Evolutionary conservation across 2,888 invertebrate genomes (phyloP).

Genomic region (Clanis bilineata): DNA sequence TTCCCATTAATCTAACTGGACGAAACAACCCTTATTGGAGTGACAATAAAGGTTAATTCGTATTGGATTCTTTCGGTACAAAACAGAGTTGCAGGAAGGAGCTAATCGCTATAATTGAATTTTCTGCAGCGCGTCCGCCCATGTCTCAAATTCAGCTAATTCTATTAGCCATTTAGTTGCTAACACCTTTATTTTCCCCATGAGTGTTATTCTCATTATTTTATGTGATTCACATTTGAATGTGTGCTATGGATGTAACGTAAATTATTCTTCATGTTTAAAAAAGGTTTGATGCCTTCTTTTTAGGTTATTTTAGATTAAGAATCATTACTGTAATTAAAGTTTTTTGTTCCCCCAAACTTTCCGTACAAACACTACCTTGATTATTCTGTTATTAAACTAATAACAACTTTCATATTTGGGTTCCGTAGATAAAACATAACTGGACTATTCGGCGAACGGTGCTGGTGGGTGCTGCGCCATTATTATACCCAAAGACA

Average conservation of each 20-base stretch:
- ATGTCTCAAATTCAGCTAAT: conserved; percentile 70
- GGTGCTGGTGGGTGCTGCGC: too few species aligned
- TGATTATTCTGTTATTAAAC: conserved; percentile 17
- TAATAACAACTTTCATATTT: conserved; percentile 9
- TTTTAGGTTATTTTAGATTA: neutral
- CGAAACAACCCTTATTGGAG: conserved; percentile 27
- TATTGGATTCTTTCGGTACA: conserved; percentile 49
- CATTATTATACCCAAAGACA: too few species aligned
- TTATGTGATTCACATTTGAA: conserved; percentile 38
- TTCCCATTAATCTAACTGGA: conserved; percentile 33
- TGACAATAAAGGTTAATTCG: conserved; percentile 36
- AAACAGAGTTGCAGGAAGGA: conserved; percentile 63
- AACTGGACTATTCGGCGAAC: too few species aligned
- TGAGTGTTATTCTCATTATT: conserved; percentile 47
- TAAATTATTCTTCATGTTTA: neutral
- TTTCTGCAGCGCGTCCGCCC: conserved; percentile 61
- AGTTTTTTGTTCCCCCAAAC: neutral
- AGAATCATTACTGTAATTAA: neutral
- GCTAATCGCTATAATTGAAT: conserved; percentile 76
- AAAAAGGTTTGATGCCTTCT: neutral
- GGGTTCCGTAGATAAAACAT: neutral
- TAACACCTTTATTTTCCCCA: conserved; percentile 56
- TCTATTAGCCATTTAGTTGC: conserved; percentile 59
- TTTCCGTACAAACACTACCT: conserved; percentile 1
- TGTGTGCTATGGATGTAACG: neutral